Evolutionary conservation across 2,113 vertebrate species (phyloP).

Genomic region (Copsychus sechellarum): DNA sequence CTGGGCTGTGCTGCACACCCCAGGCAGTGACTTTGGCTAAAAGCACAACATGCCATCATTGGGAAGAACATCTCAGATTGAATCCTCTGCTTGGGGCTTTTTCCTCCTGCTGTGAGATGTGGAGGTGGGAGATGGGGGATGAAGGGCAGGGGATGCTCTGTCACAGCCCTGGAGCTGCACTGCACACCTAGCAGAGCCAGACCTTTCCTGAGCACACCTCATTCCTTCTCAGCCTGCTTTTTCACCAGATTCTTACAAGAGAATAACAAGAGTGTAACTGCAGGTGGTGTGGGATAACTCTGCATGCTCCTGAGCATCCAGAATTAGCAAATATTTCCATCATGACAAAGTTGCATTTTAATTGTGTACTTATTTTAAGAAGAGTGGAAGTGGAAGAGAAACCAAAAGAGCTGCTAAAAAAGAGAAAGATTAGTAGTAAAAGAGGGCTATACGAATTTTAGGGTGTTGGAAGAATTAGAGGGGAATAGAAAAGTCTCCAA

Average conservation of each 20-base stretch:
- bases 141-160: background rate
- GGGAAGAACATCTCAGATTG: background rate
- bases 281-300: background rate
- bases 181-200: background rate
- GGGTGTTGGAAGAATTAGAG: background rate
- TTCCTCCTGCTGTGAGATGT: background rate
- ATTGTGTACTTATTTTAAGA: background rate
- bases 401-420: background rate
- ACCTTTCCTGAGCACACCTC: background rate
- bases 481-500: background rate
- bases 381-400: background rate
- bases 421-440: background rate
- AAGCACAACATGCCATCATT: background rate
- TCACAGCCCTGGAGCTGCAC: accelerated
- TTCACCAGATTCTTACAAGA: background rate
- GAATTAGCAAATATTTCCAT: background rate
- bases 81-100: background rate
- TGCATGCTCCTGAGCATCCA: background rate
- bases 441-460: background rate
- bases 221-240: background rate
- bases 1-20: background rate
- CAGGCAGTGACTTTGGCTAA: accelerated
- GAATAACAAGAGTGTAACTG: background rate
- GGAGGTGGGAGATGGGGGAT: background rate
- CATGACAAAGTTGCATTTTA: accelerated